Evolutionary conservation across 2,797 vertebrate genomes (phyloP).

Genomic region (Pygocentrus nattereri): DNA sequence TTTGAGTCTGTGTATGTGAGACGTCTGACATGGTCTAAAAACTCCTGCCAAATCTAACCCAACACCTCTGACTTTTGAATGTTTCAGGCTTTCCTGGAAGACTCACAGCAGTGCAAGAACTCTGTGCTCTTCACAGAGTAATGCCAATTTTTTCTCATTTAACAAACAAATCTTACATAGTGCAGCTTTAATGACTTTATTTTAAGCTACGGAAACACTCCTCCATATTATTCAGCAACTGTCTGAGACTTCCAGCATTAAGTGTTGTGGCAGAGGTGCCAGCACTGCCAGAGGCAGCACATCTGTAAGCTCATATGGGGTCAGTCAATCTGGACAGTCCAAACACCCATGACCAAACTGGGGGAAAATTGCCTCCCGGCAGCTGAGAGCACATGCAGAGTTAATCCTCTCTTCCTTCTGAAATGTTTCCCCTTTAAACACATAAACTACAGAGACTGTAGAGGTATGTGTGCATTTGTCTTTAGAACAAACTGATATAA

Average conservation of each 20-base stretch:
- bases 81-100: too few species aligned
- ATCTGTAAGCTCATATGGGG: slow-evolving; percentile 70
- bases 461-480: slow-evolving; percentile 20
- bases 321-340: slow-evolving; percentile 62
- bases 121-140: too few species aligned
- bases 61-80: too few species aligned
- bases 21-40: too few species aligned
- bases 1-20: too few species aligned
- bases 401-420: slow-evolving; percentile 34
- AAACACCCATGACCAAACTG: slow-evolving; percentile 63
- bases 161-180: too few species aligned
- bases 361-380: slow-evolving; percentile 61
- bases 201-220: background rate
- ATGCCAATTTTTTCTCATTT: too few species aligned
- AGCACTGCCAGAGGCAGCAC: slow-evolving; percentile 62
- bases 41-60: too few species aligned
- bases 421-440: slow-evolving; percentile 5
- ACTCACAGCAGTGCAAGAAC: too few species aligned
- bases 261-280: slow-evolving; percentile 51
- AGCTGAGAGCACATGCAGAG: slow-evolving; percentile 51
- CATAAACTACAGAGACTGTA: slow-evolving; percentile 35
- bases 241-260: background rate
- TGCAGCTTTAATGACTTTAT: too few species aligned
- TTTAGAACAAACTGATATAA: slow-evolving; percentile 5
- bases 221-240: background rate